Conservation (phyloP, 1,140 invertebrate genomes). For the Hyphantria cunea region DNA sequence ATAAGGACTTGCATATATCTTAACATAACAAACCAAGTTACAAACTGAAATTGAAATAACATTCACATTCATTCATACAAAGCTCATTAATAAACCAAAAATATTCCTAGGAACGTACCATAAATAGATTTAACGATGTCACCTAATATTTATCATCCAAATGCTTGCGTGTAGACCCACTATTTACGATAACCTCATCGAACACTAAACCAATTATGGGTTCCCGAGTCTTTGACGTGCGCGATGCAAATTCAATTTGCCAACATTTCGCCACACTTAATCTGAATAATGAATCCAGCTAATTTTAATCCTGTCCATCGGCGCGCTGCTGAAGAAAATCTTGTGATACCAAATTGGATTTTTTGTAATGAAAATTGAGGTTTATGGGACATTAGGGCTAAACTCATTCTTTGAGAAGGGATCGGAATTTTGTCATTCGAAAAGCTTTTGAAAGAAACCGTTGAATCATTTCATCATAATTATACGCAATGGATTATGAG, state of each 20-base stretch:
- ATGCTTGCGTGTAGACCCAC: constrained; percentile 18
- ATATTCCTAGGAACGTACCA: neutral
- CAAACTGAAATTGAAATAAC: too few relatives aligned
- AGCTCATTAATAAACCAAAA: too few relatives aligned
- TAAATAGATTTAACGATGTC: neutral
- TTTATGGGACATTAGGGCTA: constrained; percentile 6
- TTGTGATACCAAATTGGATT: constrained; percentile 38
- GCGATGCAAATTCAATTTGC: constrained; percentile 64
- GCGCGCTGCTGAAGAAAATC: constrained; percentile 28
- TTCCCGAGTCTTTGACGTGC: constrained; percentile 48
- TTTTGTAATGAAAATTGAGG: constrained; percentile 30
- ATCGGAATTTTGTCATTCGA: neutral
- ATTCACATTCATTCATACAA: too few relatives aligned
- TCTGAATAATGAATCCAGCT: constrained; percentile 56
- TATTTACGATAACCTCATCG: constrained; percentile 39
- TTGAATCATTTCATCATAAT: too few relatives aligned
- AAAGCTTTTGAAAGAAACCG: neutral
- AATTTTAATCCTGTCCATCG: constrained; percentile 41
- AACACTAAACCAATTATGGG: constrained; percentile 61
- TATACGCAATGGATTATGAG: too few relatives aligned
- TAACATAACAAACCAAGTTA: too few relatives aligned
- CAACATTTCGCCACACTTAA: constrained; percentile 57
- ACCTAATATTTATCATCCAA: constrained; percentile 10
- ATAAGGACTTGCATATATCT: too few relatives aligned
- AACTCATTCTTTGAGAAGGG: neutral